A percentile compares a stretch with the other conserved stretches of the same genome.
phyloP scores from a whole-genome alignment of 64 coral and sea anemone genomes.

The Dendronephthya gigantea region DNA sequence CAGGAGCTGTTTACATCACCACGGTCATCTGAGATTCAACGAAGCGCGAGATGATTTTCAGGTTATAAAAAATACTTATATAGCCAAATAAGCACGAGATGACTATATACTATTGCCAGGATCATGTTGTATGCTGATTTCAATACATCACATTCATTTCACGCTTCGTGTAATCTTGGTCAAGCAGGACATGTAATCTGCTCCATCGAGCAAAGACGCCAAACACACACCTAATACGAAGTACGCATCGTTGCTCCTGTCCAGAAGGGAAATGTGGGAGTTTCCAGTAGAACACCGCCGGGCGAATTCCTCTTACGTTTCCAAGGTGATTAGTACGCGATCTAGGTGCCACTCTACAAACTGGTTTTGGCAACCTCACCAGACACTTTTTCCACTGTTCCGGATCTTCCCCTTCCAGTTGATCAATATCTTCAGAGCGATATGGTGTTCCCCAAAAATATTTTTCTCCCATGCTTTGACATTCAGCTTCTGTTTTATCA shows the following conservation, averaged over 20 bases:
- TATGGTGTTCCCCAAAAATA: slow-evolving; percentile 57
- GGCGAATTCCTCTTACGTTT: slow-evolving; percentile 51
- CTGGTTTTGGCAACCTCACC: slow-evolving; percentile 46
- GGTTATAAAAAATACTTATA: too few species aligned
- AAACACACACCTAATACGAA: slow-evolving; percentile 67
- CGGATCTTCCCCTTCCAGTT: not conserved
- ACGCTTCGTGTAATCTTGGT: too few species aligned
- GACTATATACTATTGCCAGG: too few species aligned
- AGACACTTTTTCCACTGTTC: slow-evolving; percentile 52
- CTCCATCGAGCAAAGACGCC: not conserved
- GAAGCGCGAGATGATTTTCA: too few species aligned
- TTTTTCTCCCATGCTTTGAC: not conserved
- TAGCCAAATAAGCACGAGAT: too few species aligned
- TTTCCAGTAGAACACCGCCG: slow-evolving; percentile 68
- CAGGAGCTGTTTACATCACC: too few species aligned
- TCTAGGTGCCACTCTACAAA: slow-evolving; percentile 57
- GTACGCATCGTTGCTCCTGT: slow-evolving; percentile 54
- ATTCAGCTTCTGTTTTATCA: slow-evolving; percentile 1
- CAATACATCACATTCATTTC: too few species aligned
- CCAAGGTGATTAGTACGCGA: slow-evolving; percentile 90
- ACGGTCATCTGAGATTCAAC: too few species aligned
- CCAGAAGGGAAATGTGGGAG: slow-evolving; percentile 81
- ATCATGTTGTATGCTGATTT: too few species aligned
- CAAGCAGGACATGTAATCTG: too few species aligned
- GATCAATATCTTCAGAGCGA: slow-evolving; percentile 7